Percentiles rank a stretch among this genome's conserved stretches.
Evolutionary conservation across 2,888 invertebrate species (phyloP).

Genomic region (Encarsia formosa): DNA sequence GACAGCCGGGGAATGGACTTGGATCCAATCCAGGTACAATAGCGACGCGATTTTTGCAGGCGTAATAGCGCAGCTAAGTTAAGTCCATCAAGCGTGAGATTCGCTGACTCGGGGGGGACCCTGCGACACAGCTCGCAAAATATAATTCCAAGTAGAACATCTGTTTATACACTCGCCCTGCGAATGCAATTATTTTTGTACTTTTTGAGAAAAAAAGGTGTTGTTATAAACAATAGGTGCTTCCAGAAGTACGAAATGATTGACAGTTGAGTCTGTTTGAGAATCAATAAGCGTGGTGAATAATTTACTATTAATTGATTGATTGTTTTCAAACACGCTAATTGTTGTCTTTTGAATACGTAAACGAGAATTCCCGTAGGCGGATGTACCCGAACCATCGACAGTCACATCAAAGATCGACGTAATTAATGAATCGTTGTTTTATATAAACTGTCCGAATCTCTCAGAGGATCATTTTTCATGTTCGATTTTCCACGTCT

Average conservation of each 20-base stretch:
- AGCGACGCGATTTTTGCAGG: constrained; percentile 24
- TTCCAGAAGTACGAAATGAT: too few relatives aligned
- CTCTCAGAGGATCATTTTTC: constrained; percentile 13
- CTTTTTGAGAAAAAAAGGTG: background rate
- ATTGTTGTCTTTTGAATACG: too few relatives aligned
- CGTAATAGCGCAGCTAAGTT: constrained; percentile 29
- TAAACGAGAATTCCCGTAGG: too few relatives aligned
- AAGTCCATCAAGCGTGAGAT: constrained; percentile 28
- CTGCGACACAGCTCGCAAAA: constrained; percentile 16
- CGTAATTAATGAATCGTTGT: constrained; percentile 27
- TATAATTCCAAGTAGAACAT: constrained; percentile 22
- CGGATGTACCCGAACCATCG: too few relatives aligned
- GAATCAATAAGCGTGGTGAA: too few relatives aligned
- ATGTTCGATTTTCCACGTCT: constrained; percentile 20
- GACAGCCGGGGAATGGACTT: constrained; percentile 25
- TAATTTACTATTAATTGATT: too few relatives aligned
- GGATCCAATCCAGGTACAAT: constrained; percentile 30
- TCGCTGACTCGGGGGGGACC: constrained; percentile 20
- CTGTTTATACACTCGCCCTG: constrained; percentile 19
- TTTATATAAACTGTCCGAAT: constrained; percentile 19
- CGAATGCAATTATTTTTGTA: constrained; percentile 3
- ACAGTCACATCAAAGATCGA: background rate
- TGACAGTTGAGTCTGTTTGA: too few relatives aligned
- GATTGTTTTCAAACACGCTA: too few relatives aligned
- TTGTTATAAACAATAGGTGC: too few relatives aligned